Percentiles rank a stretch among this genome's conserved stretches.
phyloP scores from a whole-genome alignment of 2,888 invertebrate species.

The Brachyopa scutellaris region DNA sequence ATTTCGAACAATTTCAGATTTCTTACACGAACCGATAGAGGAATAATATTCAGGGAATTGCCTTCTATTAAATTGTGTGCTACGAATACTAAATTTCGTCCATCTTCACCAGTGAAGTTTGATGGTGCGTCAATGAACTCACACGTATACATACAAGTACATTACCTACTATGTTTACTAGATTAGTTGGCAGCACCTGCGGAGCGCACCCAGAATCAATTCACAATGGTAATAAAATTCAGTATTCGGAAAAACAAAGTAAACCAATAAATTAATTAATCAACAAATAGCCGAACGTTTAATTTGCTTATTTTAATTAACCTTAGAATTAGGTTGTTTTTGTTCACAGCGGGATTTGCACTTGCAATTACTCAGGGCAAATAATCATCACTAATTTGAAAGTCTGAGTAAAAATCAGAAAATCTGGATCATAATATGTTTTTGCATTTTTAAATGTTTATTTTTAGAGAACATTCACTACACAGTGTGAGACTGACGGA shows the following conservation, averaged over 20 bases:
- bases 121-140: conserved; percentile 18
- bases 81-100: conserved; percentile 1
- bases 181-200: not conserved
- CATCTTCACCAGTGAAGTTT: not conserved
- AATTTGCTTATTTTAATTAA: conserved; percentile 10
- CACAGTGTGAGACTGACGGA: not conserved
- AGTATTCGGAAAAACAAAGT: not conserved
- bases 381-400: too few relatives aligned
- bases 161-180: too few relatives aligned
- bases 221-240: too few relatives aligned
- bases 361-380: too few relatives aligned
- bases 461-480: not conserved
- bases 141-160: too few relatives aligned
- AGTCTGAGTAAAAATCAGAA: not conserved
- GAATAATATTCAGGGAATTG: not conserved
- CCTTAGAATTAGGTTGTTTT: not conserved
- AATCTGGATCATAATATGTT: not conserved
- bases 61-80: conserved; percentile 3
- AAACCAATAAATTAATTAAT: conserved; percentile 19
- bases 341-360: not conserved
- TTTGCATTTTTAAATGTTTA: not conserved
- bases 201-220: not conserved
- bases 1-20: conserved; percentile 7
- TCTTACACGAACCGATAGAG: not conserved
- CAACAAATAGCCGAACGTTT: not conserved